phyloP scores from a whole-genome alignment of 2,113 vertebrate genomes.

The Odocoileus virginianus region DNA sequence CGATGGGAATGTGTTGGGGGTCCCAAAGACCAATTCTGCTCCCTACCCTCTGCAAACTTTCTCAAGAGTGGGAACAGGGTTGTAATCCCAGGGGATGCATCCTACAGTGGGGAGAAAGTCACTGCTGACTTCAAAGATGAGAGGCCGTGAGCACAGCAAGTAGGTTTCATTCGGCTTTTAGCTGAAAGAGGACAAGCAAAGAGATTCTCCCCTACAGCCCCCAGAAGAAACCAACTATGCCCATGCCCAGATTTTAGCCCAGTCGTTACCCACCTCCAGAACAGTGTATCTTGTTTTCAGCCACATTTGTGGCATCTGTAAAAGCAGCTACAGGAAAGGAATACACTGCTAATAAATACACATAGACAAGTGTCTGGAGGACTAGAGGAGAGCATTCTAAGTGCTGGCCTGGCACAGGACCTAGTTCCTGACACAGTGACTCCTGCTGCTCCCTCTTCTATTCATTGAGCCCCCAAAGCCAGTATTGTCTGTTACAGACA shows the following conservation, averaged over 20 bases:
- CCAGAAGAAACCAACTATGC: neutral
- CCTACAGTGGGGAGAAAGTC: neutral
- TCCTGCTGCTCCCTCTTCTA: neutral
- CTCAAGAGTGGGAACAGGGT: neutral
- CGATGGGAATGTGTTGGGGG: rapidly evolving
- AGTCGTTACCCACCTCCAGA: neutral
- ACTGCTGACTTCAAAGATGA: neutral
- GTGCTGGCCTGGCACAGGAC: neutral
- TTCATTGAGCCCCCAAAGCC: neutral
- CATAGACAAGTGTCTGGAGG: neutral
- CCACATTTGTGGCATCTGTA: neutral
- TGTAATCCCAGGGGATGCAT: rapidly evolving
- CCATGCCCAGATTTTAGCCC: neutral
- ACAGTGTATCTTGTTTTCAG: neutral
- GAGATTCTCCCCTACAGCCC: neutral
- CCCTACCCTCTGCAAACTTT: neutral
- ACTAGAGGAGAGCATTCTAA: neutral
- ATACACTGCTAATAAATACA: rapidly evolving
- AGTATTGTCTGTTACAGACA: neutral
- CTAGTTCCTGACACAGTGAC: neutral
- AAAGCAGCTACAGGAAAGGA: neutral
- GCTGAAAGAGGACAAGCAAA: neutral
- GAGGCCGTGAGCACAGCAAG: neutral
- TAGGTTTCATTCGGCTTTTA: neutral
- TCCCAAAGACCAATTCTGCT: neutral